Base-by-base conservation (phyloP, 1,140 invertebrate species). In the Caenorhabditis briggsae region DNA sequence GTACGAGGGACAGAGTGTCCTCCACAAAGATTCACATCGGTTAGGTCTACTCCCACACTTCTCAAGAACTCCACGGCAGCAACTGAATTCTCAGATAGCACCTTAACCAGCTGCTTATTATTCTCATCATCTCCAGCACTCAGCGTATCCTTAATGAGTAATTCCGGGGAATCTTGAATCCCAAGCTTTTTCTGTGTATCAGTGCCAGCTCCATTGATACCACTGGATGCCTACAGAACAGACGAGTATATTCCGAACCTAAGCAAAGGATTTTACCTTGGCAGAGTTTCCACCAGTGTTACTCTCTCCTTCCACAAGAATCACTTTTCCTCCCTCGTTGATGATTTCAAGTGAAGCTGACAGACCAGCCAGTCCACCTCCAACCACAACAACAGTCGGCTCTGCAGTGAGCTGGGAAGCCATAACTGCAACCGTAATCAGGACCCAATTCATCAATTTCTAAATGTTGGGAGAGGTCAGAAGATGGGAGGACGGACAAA, bases 11-110 rank as follows among this genome's bases (percentile, higher is more conserved):
- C 90, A 33, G 90, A 91, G 85, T 93, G 92, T 50, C 92, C 92
- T 5, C 92, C 92, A 82, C 93, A 92, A 50, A 93, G 82, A 84
- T 93, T 93, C 33, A 93, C 87, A 82, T 92, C 92, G 12, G 86
- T 85, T 16, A 93, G 82, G 82, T 90, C 89, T 16, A 93, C 88
- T n/a, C 91, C 92, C 43, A 89, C 65, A 12, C 84, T 88, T 50
- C 88, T 86, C 61, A 93, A 84, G 83, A 93, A 93, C 61, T 82
- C 59, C 5, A 87, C 58, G 12, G 82, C 82, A 23, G n/a, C 82
- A 5, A 25, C 50, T 12, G 61, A 83, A 7, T 84, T 48, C 9
- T 70, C 86, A 48, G 59, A 90, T 82, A 93, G 86, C 14, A 92
- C 83, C 48, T 93, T 89, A 7, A 93, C 92, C 16, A 93, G 86